A percentile compares a stretch with the other conserved stretches of the same genome.
Conservation (phyloP, 2,888 invertebrate genomes). For the Drosophila glabriapex region DNA sequence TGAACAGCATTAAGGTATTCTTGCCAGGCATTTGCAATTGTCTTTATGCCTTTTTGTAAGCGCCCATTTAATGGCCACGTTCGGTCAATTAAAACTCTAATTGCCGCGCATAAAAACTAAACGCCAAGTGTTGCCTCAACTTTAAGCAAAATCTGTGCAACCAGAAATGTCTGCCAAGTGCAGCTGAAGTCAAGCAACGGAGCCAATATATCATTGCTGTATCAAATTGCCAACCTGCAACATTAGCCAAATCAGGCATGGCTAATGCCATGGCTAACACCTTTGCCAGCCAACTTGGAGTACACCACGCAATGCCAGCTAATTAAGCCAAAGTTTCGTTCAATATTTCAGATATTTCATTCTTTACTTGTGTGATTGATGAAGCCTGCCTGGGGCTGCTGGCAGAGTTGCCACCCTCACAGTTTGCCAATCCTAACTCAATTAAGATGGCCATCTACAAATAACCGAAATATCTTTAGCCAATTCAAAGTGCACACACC, state of each 20-base stretch:
- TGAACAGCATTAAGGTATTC: conserved; percentile 47
- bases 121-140: conserved; percentile 22
- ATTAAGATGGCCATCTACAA: conserved; percentile 71
- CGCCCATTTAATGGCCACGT: conserved; percentile 61
- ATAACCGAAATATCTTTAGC: conserved; percentile 54
- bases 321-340: conserved; percentile 40
- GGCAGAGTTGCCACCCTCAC: conserved; percentile 7
- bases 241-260: conserved; percentile 58
- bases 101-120: conserved; percentile 58
- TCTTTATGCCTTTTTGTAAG: conserved; percentile 61
- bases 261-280: conserved; percentile 45
- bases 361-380: conserved; percentile 65
- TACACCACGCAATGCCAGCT: conserved; percentile 50
- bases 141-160: conserved; percentile 41
- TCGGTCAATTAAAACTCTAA: conserved; percentile 70
- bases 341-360: conserved; percentile 30
- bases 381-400: conserved; percentile 18
- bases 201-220: conserved; percentile 44
- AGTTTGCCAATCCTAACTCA: conserved; percentile 72
- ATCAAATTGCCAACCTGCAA: conserved; percentile 32
- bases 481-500: conserved; percentile 12
- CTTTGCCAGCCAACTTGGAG: conserved; percentile 37
- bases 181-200: conserved; percentile 18
- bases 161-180: conserved; percentile 17
- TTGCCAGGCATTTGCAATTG: conserved; percentile 52